Evolutionary conservation across 2,113 vertebrate species (phyloP), one percentile per base, ranked within the genome.

Genomic region (Acrocephalus kingi): DNA sequence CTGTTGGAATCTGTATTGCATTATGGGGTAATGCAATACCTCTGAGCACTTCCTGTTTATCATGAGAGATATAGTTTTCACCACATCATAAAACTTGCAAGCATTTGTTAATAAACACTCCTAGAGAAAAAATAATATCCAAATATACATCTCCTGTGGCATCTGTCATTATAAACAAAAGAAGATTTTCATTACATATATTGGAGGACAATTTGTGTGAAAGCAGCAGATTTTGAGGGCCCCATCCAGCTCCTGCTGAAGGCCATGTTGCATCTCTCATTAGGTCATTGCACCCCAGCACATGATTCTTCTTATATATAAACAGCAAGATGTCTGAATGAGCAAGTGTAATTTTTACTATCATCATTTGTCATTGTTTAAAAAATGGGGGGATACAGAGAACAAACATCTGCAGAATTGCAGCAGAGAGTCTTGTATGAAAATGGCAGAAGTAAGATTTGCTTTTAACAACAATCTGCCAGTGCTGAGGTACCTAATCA

Each of bases 31-130:
- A 72, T 41, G 75, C 85, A 84, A 88, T 84, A 84, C 69, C 73
- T 88, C 76, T 19, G 64, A 75, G 77, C 27, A 10, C 79, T 95
- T 93, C 96, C 94, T 96, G 94, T 96, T 90, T 92, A 86, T 88
- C 88, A 39, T 7, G 11, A 87, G 80, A 63, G 78, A 64, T 24
- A 62, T 5, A 11, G 69, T 76, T 89, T 78, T 95, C 72, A 90
- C 88, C 92, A 92, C 85, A 75, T 84, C 79, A 64, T 84, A 84
- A 94, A 96, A 90, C 61, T 90, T 90, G 56, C 72, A 72, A 90
- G 64, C 39, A 31, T 86, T 90, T 96, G 49, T 86, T 93, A 96
- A 86, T 84, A 89, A 96, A 89, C 66, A 56, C 31, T 90, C 35
- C 55, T 63, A 68, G 52, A 73, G 76, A 84, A 94, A 89, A 95